Base-by-base conservation (phyloP, 2,888 invertebrate species). In the Acanthosoma haemorrhoidale region DNA sequence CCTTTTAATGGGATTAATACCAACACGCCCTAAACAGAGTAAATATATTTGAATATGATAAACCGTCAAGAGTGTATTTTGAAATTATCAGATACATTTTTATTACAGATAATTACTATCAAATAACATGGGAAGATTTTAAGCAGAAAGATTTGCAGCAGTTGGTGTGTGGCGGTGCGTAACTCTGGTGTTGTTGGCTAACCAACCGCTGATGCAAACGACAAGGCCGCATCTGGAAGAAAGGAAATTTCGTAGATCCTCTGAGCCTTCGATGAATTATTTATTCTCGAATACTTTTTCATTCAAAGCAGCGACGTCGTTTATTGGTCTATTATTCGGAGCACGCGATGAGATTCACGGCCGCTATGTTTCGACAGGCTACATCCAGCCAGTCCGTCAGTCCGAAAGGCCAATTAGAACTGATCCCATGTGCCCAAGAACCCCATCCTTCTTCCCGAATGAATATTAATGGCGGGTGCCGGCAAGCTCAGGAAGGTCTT, bases 231-330 rank as follows among this genome's bases (percentile, higher is more conserved):
- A 25, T 4, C 4, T 29, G 25, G n/a, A 51, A 51, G 51, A 51
- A 43, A 51, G 51, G 3, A 51, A 51, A 51, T 51, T 51, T 29
- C 29, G 29, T n/a, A 43, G 51, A 51, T 51, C 25, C 51, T 51
- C 43, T 25, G 13, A 51, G 25, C n/a, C 21, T 25, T 2, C 51
- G 13, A 51, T 51, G 51, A 51, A 51, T 51, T 51, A 51, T 51
- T 51, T n/a, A 51, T 13, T 51, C 29, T 51, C 25, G n/a, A n/a
- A 43, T 43, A 21, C 25, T 25, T 21, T 25, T 43, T 43, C 29
- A 51, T 51, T 51, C 51, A 51, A 51, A 51, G 29, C 51, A 51
- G 51, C n/a, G 29, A 25, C 51, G 21, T 51, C n/a, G 51, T 51
- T n/a, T 51, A 51, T 51, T 25, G 51, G 51, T 51, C 51, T 25